Evolutionary conservation across 1,140 invertebrate species (phyloP).

Genomic region (Calliphora vicina): DNA sequence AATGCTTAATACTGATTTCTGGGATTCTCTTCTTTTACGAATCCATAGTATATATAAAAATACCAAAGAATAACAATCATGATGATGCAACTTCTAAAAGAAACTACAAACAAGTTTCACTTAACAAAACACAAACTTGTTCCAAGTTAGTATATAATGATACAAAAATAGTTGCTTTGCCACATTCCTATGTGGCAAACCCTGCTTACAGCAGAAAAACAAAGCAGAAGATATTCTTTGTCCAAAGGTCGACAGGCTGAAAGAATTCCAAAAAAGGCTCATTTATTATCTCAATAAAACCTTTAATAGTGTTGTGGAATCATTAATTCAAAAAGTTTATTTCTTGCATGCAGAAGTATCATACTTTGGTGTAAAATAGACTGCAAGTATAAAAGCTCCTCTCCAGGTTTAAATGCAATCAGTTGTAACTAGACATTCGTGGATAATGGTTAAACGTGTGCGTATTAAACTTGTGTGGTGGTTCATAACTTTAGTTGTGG

Average conservation of each 20-base stretch:
- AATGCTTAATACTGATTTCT: too few species aligned
- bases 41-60: too few species aligned
- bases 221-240: neutral
- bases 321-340: conserved; percentile 13
- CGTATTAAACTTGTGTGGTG: too few species aligned
- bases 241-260: neutral
- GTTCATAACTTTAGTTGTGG: neutral
- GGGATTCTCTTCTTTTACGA: too few species aligned
- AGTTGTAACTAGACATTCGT: neutral
- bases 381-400: conserved; percentile 5
- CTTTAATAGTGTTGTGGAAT: neutral
- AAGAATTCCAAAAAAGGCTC: conserved; percentile 9
- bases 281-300: neutral
- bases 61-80: too few species aligned
- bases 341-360: neutral
- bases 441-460: neutral
- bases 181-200: neutral
- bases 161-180: too few species aligned
- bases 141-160: too few species aligned
- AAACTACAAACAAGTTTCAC: too few species aligned
- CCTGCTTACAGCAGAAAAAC: neutral
- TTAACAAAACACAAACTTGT: too few species aligned
- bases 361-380: too few species aligned
- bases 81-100: too few species aligned
- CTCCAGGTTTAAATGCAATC: neutral